Evolutionary conservation across 2,888 invertebrate genomes (phyloP).

Genomic region (Agapetus fuscipes): DNA sequence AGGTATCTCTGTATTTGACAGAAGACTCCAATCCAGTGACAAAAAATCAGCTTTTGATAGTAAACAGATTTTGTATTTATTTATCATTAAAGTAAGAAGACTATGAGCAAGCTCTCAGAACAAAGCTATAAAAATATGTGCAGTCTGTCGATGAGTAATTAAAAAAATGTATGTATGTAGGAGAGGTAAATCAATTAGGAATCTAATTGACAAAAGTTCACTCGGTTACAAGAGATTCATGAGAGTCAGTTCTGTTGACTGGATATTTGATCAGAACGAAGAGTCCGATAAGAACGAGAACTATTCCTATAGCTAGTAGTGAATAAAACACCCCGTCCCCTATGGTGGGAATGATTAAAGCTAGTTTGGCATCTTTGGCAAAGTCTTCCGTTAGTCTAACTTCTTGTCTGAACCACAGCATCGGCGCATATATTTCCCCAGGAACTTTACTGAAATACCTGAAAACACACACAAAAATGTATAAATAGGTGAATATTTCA

Average conservation of each 20-base stretch:
- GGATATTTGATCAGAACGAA: slow-evolving; percentile 7
- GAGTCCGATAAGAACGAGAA: slow-evolving; percentile 28
- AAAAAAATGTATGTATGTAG: too few species aligned
- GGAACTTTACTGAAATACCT: slow-evolving; percentile 48
- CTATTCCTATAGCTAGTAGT: slow-evolving; percentile 41
- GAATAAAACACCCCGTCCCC: slow-evolving; percentile 40
- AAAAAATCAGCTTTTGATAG: too few species aligned
- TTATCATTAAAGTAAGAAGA: too few species aligned
- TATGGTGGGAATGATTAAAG: slow-evolving; percentile 40
- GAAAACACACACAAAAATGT: slow-evolving; percentile 24
- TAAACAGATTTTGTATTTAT: too few species aligned
- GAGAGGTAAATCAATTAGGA: too few species aligned
- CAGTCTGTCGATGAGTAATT: too few species aligned
- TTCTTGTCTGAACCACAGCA: slow-evolving; percentile 68
- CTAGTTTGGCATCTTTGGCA: slow-evolving; percentile 42
- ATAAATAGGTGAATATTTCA: slow-evolving; percentile 6
- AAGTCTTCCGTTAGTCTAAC: slow-evolving; percentile 49
- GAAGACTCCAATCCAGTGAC: too few species aligned
- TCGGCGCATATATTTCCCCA: slow-evolving; percentile 53
- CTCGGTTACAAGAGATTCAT: slow-evolving; percentile 1
- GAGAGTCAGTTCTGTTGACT: slow-evolving; percentile 9
- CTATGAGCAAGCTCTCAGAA: too few species aligned
- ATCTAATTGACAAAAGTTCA: too few species aligned
- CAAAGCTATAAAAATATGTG: too few species aligned
- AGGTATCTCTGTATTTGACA: too few species aligned